A percentile compares a stretch with the other conserved stretches of the same genome.
These are phyloP conservation scores for Zosterops borbonicus DNA, from an alignment of 2,113 vertebrate species.

Conservation along the genomic window DNA sequence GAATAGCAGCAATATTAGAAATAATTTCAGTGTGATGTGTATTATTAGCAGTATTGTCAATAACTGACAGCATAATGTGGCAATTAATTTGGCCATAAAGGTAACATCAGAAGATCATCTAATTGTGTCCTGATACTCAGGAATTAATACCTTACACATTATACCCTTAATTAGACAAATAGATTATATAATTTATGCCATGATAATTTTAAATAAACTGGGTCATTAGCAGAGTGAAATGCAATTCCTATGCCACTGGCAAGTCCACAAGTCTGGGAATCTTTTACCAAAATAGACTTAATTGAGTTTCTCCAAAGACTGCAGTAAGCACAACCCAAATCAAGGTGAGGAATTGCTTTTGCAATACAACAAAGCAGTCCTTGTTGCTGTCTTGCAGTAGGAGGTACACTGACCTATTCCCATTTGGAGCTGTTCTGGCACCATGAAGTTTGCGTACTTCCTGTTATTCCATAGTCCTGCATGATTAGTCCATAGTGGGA, in stretches of 20 bases:
- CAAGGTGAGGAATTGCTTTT: background rate
- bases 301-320: background rate
- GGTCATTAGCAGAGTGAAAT: background rate
- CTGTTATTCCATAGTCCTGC: background rate
- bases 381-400: background rate
- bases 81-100: background rate
- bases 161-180: background rate
- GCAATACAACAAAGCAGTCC: background rate
- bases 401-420: background rate
- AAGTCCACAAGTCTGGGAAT: background rate
- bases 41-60: background rate
- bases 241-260: background rate
- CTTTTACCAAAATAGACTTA: background rate
- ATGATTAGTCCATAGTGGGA: background rate
- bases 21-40: background rate
- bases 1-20: background rate
- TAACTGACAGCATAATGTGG: background rate
- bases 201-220: background rate
- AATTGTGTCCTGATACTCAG: background rate
- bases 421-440: background rate
- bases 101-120: background rate
- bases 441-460: background rate
- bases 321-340: background rate
- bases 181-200: background rate
- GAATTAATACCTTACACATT: background rate